phyloP scores from a whole-genome alignment of 2,113 vertebrate species.

The Tringa solitaria region DNA sequence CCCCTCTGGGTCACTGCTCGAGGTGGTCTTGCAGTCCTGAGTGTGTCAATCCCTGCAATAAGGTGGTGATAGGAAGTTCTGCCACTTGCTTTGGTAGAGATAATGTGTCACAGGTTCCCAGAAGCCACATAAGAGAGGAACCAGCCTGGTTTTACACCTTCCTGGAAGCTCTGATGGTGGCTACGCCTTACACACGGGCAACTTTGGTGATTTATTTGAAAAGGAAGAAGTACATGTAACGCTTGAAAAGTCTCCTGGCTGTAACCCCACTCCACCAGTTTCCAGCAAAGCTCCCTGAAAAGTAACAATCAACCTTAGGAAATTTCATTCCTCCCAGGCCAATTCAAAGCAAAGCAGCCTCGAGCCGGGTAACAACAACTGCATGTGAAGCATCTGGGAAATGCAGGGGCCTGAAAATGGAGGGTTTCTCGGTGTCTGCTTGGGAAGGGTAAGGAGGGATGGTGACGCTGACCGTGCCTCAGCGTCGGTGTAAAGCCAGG shows the following conservation, averaged over 20 bases:
- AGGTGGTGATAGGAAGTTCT: accelerated
- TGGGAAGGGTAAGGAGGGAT: neutral
- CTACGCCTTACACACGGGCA: neutral
- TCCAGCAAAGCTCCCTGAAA: neutral
- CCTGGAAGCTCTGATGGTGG: neutral
- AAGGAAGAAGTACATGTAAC: neutral
- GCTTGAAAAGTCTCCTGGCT: neutral
- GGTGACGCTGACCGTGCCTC: accelerated
- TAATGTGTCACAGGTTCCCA: neutral
- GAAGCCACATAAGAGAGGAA: neutral
- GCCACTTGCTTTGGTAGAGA: neutral
- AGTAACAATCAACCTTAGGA: neutral
- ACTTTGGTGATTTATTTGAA: neutral
- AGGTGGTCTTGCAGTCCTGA: neutral
- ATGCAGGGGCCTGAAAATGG: neutral
- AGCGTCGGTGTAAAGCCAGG: accelerated
- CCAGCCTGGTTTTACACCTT: neutral
- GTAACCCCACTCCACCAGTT: neutral
- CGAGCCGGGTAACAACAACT: neutral
- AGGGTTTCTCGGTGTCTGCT: accelerated
- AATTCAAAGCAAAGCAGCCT: neutral
- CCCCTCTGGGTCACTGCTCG: neutral
- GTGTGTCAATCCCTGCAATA: neutral
- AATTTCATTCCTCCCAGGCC: too few species aligned
- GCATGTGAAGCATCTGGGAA: neutral